Percentiles rank a stretch among this genome's conserved stretches.
phyloP scores from a whole-genome alignment of 1,140 invertebrate species.

The Babylonia areolata region DNA sequence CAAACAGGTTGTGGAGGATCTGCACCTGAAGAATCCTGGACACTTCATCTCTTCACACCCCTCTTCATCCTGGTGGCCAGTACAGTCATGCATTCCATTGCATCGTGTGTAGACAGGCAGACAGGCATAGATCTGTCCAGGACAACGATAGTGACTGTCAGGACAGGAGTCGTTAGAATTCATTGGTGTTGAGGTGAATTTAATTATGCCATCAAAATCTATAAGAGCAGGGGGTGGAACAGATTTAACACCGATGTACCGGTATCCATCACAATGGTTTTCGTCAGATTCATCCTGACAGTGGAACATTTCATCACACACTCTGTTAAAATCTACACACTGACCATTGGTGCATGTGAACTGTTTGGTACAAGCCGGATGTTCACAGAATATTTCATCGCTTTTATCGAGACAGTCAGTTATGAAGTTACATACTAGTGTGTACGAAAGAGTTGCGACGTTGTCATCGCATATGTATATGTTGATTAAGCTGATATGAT shows the following conservation, averaged over 20 bases:
- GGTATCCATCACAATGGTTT: not conserved
- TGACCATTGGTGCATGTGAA: not conserved
- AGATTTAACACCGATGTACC: too few relatives aligned
- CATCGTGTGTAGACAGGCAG: slow-evolving; percentile 22
- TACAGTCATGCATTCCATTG: slow-evolving; percentile 10
- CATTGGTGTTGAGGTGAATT: not conserved
- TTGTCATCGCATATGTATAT: not conserved
- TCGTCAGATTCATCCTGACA: not conserved
- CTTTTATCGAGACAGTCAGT: not conserved
- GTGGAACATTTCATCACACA: not conserved
- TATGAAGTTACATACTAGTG: not conserved
- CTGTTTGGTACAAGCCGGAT: not conserved
- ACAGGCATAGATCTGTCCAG: not conserved
- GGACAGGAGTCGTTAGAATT: not conserved
- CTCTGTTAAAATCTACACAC: not conserved
- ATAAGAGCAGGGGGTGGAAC: not conserved
- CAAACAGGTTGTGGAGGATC: slow-evolving; percentile 29
- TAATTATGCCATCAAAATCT: not conserved
- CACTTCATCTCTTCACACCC: slow-evolving; percentile 18
- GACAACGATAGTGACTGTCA: too few relatives aligned
- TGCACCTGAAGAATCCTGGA: slow-evolving; percentile 36
- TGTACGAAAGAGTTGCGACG: not conserved
- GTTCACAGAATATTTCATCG: not conserved
- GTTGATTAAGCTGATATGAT: not conserved
- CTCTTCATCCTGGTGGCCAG: not conserved